These are phyloP conservation scores for Clunio marinus DNA, from an alignment of 2,888 invertebrate species.

Conservation along the genomic window DNA sequence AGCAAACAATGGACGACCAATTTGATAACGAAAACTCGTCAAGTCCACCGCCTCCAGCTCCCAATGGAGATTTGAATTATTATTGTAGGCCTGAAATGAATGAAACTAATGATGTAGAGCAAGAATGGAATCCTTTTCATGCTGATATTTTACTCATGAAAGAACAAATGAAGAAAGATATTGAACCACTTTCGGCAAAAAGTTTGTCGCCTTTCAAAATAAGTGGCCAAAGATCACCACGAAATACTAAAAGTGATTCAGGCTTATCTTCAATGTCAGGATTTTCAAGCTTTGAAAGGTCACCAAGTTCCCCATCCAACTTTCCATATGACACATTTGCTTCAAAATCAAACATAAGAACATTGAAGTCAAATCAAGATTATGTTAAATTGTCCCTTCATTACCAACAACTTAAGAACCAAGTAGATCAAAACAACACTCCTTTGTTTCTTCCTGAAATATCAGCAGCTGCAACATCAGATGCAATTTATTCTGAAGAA, in stretches of 20 bases:
- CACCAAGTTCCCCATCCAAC: conserved; percentile 66
- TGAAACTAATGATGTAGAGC: conserved; percentile 35
- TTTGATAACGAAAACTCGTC: conserved; percentile 52
- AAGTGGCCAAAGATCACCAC: conserved; percentile 55
- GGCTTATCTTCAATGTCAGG: conserved; percentile 84
- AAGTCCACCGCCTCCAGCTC: conserved; percentile 79
- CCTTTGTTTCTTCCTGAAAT: background rate
- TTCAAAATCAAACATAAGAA: background rate
- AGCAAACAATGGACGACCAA: conserved; percentile 42
- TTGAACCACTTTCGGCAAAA: conserved; percentile 45
- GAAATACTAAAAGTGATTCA: conserved; percentile 71
- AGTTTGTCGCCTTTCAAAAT: conserved; percentile 52
- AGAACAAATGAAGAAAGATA: conserved; percentile 32
- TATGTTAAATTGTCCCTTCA: conserved; percentile 9
- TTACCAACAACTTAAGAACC: conserved; percentile 45
- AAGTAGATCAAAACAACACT: background rate
- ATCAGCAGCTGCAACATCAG: conserved; percentile 39
- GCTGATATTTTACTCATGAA: conserved; percentile 43
- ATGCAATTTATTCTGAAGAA: conserved; percentile 48
- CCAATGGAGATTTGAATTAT: conserved; percentile 57
- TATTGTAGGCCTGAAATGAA: conserved; percentile 18
- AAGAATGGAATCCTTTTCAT: conserved; percentile 45
- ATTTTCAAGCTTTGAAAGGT: conserved; percentile 80
- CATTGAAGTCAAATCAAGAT: background rate
- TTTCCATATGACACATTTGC: conserved; percentile 12